phyloP scores from a whole-genome alignment of 2,888 invertebrate genomes.

The Acholoe squamosa region DNA sequence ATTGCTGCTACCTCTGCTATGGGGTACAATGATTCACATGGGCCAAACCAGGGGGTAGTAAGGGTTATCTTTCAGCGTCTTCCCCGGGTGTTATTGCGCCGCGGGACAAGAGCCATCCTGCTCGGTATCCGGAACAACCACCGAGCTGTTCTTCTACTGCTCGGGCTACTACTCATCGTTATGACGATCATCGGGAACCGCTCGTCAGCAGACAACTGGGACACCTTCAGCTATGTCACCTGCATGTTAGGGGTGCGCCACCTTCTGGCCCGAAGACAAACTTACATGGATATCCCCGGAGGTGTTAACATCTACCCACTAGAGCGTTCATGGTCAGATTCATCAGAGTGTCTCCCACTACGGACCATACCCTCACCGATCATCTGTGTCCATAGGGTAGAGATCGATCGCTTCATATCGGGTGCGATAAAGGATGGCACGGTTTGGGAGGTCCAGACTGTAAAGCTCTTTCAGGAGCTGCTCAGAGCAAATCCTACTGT shows the following conservation, averaged over 20 bases:
- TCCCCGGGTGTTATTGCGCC: conserved; percentile 20
- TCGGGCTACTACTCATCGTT: not conserved
- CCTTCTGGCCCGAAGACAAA: not conserved
- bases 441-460: conserved; percentile 60
- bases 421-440: conserved; percentile 31
- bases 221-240: conserved; percentile 38
- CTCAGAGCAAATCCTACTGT: conserved; percentile 34
- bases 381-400: conserved; percentile 56
- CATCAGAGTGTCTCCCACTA: conserved; percentile 53
- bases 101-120: not conserved
- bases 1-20: not conserved
- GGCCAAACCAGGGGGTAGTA: not conserved
- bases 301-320: conserved; percentile 35
- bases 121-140: conserved; percentile 38
- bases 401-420: conserved; percentile 59
- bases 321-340: conserved; percentile 43
- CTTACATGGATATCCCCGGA: no score
- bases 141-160: not conserved
- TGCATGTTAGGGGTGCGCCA: conserved; percentile 32
- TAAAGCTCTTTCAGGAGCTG: conserved; percentile 57
- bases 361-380: conserved; percentile 29
- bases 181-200: not conserved
- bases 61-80: conserved; percentile 41
- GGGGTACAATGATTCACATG: not conserved
- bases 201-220: conserved; percentile 50